Base-by-base conservation (phyloP, 2,113 vertebrate genomes). In the Orientallactaga bullata region DNA sequence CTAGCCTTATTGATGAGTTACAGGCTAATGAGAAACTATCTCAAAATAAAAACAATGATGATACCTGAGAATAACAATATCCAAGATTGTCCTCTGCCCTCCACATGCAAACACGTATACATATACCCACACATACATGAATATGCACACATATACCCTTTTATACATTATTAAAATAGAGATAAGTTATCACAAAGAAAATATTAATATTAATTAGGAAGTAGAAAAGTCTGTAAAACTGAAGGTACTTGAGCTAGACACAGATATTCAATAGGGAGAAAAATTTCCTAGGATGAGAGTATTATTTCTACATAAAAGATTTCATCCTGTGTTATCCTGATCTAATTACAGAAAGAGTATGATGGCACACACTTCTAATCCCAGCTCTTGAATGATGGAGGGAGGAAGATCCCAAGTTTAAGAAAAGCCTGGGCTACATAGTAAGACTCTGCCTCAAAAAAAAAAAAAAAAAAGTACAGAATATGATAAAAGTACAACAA, bases 261-360 rank as follows among this genome's bases (percentile, higher is more conserved):
- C 66, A 76, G n/a, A 93, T 1, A 80, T 55, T 84, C 88, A 95
- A 83, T 18, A 89, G 15, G 71, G 21, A 89, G 28, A 73, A 21
- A 18, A 78, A 12, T 35, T 77, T 92, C 35, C 42, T 47, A 83
- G 4, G 28, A 15, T 76, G 5, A 76, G n/a, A 58, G 17, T 80
- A 26, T 4, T 82, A 23, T 37, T 93, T 88, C 39, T 80, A 74
- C 11, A 20, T 4, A 23, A 66, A 80, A 83, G 18, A 94, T 8
- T 30, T 35, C 35, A 60, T 73, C 17, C 24, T 55, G 7, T 63
- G 23, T 84, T 72, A 90, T 71, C n/a, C 58, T 89, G 24, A 35
- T 11, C 51, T 82, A 87, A 86, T 24, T 12, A 61, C 26, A 42
- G 18, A 32, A 74, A 63, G 35, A 87, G 37, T 12, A 65, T 26